These are phyloP conservation scores for Drosophila persimilis DNA, from an alignment of 1,140 invertebrate species.

Conservation along the genomic window DNA sequence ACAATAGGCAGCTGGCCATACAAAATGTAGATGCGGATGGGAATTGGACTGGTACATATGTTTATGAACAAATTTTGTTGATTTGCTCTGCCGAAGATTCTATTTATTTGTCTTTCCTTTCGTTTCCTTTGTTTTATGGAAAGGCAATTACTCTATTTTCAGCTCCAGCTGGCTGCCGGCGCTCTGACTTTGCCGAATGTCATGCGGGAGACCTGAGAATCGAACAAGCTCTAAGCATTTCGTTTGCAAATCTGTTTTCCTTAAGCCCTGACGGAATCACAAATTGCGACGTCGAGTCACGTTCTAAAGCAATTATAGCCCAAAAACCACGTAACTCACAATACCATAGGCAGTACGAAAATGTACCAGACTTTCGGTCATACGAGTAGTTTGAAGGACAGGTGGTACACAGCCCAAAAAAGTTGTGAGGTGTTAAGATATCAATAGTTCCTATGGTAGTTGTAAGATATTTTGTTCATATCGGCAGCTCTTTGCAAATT, in stretches of 20 bases:
- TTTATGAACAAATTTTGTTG: slow-evolving; percentile 31
- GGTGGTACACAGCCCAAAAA: no score
- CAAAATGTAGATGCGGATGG: no score
- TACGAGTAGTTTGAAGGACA: no score
- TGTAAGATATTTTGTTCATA: no score
- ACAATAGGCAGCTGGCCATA: no score
- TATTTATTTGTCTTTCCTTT: slow-evolving; percentile 48
- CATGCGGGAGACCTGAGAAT: neutral
- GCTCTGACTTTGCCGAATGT: slow-evolving; percentile 15
- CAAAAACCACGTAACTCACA: slow-evolving; percentile 25
- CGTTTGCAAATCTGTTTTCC: slow-evolving; percentile 8
- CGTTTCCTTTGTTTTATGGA: slow-evolving; percentile 32
- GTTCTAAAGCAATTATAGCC: slow-evolving; percentile 15
- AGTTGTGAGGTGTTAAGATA: no score
- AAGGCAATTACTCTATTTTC: slow-evolving; percentile 49
- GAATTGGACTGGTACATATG: neutral
- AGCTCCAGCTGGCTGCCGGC: slow-evolving; percentile 36
- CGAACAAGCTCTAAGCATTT: neutral
- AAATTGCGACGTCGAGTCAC: slow-evolving; percentile 18
- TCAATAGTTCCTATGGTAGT: no score
- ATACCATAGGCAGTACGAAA: no score
- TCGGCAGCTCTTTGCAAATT: no score
- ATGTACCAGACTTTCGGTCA: no score
- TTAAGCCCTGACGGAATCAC: neutral
- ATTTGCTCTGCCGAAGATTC: slow-evolving; percentile 24